These are phyloP conservation scores for Cyclura pinguis DNA, from an alignment of 2,797 vertebrate species.

Conservation along the genomic window DNA sequence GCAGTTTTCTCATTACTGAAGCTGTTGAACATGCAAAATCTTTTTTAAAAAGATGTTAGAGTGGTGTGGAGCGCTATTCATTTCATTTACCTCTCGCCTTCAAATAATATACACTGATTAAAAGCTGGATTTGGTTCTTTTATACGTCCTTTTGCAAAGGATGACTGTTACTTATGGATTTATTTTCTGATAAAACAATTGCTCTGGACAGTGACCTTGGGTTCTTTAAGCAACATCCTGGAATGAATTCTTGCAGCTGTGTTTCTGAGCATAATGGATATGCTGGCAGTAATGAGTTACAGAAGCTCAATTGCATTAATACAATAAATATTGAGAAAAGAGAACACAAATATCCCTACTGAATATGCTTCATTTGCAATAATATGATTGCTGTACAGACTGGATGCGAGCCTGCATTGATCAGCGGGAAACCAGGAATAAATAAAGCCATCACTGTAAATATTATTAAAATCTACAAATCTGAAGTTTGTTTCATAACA, in stretches of 20 bases:
- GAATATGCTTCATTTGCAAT: conserved; percentile 28
- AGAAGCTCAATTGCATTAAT: conserved; percentile 1
- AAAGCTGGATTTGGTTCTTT: neutral
- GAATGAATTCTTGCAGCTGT: conserved; percentile 48
- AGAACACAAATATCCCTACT: neutral
- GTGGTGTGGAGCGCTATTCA: neutral
- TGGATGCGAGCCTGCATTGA: conserved; percentile 58
- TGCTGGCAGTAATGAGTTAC: conserved; percentile 35
- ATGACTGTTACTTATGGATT: neutral
- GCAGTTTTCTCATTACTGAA: too few species aligned
- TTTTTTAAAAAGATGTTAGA: neutral
- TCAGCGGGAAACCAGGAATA: conserved; percentile 62
- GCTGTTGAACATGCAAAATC: neutral
- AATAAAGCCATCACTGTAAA: conserved; percentile 31
- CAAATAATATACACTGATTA: neutral
- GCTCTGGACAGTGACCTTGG: conserved; percentile 38
- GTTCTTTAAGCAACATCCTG: conserved; percentile 41
- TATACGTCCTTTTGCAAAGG: neutral
- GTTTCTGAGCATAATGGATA: conserved; percentile 36
- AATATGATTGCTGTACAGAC: conserved; percentile 50
- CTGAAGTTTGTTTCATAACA: conserved; percentile 20
- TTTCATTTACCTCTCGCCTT: neutral
- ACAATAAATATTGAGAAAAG: conserved; percentile 4
- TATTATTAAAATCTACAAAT: conserved; percentile 13
- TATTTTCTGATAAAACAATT: conserved; percentile 36